Base-by-base conservation (phyloP, 2,888 invertebrate species). In the Thyatira batis region DNA sequence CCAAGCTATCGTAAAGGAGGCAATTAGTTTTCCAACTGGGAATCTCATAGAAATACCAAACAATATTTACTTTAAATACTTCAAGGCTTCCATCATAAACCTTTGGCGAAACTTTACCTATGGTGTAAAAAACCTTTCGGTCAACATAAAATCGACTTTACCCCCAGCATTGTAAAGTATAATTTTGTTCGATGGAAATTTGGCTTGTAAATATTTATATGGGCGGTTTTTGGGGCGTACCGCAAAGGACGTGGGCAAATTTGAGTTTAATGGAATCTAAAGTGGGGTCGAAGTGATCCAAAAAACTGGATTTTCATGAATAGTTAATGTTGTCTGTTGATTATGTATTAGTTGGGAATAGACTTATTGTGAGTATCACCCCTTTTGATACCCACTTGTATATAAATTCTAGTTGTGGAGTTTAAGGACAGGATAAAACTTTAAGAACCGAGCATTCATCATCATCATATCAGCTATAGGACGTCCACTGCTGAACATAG, bases 171-270 rank as follows among this genome's bases (percentile, higher is more conserved):
- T 58, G 55, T 69, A 79, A 78, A 75, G 82, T 75, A 70, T 75
- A 76, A 74, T 80, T 72, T 76, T 65, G 71, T 71, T 74, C 71
- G 73, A 62, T 61, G 62, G 66, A 65, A 69, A 61, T 75, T 70
- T 58, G 56, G 51, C 49, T 61, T 65, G 74, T 82, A 80, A 82
- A 82, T 83, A 84, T 83, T 82, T 80, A 81, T 82, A 71, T 63
- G 76, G 73, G 69, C 71, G 70, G 71, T 76, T 75, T 71, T 72
- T 33, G 33, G 64, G 67, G 52, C 63, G 63, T 60, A 63, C 67
- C 67, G 68, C 67, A 71, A 74, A 78, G 82, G 78, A 77, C 78
- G 73, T 73, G 73, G 78, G 76, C 73, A 75, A 73, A 71, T 71
- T 73, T 21, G 27, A 71, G 65, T 74, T 75, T 82, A 82, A 85